A percentile compares a stretch with the other conserved stretches of the same genome.
These are phyloP conservation scores for Camponotus vicinus DNA, from an alignment of 1,140 invertebrate genomes.

Conservation along the genomic window DNA sequence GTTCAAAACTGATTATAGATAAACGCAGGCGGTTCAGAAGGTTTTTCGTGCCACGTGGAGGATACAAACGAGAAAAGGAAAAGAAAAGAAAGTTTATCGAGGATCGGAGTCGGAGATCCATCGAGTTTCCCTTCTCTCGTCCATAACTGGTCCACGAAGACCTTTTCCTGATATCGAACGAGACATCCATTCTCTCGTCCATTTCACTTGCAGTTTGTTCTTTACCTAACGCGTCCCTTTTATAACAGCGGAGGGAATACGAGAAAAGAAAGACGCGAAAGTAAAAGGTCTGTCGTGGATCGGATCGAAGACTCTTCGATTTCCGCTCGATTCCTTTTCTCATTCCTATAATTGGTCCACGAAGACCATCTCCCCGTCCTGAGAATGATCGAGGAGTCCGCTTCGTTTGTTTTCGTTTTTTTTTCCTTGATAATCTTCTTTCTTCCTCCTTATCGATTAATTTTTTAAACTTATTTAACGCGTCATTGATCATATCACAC, in stretches of 20 bases:
- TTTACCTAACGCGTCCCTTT: background rate
- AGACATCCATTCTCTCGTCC: slow-evolving; percentile 11
- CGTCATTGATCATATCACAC: too few relatives aligned
- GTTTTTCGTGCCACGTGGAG: slow-evolving; percentile 11
- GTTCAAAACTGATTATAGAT: background rate
- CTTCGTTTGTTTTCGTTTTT: slow-evolving; percentile 6
- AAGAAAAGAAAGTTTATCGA: slow-evolving; percentile 33
- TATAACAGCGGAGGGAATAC: background rate
- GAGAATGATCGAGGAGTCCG: slow-evolving; percentile 51
- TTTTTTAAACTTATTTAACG: slow-evolving; percentile 17
- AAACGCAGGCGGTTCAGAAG: slow-evolving; percentile 36
- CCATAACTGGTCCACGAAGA: slow-evolving; percentile 7
- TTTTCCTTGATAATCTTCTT: slow-evolving; percentile 31
- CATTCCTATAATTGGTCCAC: slow-evolving; percentile 47
- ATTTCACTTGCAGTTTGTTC: slow-evolving; percentile 23
- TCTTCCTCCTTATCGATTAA: background rate
- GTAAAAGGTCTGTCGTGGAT: slow-evolving; percentile 35
- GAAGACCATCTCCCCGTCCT: slow-evolving; percentile 21
- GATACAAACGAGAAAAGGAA: slow-evolving; percentile 63
- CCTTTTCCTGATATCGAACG: background rate
- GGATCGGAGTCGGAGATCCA: slow-evolving; percentile 37
- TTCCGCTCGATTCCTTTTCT: slow-evolving; percentile 32
- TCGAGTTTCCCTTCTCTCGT: slow-evolving; percentile 52
- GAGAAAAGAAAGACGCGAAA: slow-evolving; percentile 27
- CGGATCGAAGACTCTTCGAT: slow-evolving; percentile 16